Percentiles rank a stretch among this genome's conserved stretches.
Conservation (phyloP, 2,113 vertebrate species). For the Osmerus eperlanus region DNA sequence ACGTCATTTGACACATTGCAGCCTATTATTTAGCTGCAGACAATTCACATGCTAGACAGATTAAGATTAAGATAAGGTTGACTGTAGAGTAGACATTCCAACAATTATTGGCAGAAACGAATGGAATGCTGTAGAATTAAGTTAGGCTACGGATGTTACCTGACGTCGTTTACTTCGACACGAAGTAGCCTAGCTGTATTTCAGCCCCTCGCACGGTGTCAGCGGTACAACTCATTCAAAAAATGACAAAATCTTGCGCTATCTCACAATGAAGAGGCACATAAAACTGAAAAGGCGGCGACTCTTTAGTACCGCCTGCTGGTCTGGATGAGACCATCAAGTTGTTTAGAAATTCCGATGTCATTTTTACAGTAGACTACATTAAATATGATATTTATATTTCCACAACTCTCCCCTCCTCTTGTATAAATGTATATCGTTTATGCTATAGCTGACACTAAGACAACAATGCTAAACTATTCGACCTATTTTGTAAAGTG, state of each 20-base stretch:
- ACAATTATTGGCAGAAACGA: too few relatives aligned
- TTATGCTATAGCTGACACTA: background rate
- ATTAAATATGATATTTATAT: background rate
- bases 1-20: too few relatives aligned
- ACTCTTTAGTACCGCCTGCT: constrained; percentile 62
- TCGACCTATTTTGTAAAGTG: background rate
- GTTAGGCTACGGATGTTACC: too few relatives aligned
- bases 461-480: background rate
- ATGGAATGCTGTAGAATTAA: too few relatives aligned
- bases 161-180: too few relatives aligned
- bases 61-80: too few relatives aligned
- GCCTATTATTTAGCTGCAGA: too few relatives aligned
- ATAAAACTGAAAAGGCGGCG: background rate
- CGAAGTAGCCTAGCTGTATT: too few relatives aligned
- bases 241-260: constrained; percentile 13
- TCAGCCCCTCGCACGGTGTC: too few relatives aligned
- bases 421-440: background rate
- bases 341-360: background rate
- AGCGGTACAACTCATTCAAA: background rate
- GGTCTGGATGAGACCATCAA: constrained; percentile 51
- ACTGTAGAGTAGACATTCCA: too few relatives aligned
- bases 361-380: background rate
- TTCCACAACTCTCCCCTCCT: background rate
- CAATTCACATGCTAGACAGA: too few relatives aligned
- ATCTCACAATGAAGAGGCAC: background rate